phyloP scores from a whole-genome alignment of 2,888 invertebrate species.

The Suillia variegata region DNA sequence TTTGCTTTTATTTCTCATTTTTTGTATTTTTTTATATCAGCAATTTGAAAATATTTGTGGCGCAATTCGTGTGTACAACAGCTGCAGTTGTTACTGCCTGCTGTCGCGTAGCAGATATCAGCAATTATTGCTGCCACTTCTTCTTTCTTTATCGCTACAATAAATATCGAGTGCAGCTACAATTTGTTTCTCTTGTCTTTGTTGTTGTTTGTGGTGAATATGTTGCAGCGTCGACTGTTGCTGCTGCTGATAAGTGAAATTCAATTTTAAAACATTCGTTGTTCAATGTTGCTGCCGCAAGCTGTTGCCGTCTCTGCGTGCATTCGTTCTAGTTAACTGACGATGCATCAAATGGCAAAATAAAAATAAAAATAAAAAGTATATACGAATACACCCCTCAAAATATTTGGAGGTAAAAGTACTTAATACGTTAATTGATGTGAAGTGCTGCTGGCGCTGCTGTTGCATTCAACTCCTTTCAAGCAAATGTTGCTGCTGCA shows the following conservation, averaged over 20 bases:
- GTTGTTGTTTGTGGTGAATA: too few species aligned
- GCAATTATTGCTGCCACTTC: neutral
- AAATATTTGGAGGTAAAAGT: neutral
- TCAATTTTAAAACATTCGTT: neutral
- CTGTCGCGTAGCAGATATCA: neutral
- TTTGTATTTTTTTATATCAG: neutral
- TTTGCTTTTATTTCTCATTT: neutral
- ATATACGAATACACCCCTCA: neutral
- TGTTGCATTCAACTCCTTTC: neutral
- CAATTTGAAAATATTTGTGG: neutral
- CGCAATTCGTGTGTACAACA: too few species aligned
- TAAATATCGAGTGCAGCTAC: constrained; percentile 1
- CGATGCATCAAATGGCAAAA: neutral
- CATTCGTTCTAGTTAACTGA: neutral
- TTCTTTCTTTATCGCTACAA: neutral
- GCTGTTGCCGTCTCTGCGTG: neutral
- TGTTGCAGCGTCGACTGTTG: too few species aligned
- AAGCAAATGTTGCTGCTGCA: neutral
- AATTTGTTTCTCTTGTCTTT: neutral
- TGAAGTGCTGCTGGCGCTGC: too few species aligned
- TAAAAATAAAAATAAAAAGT: neutral
- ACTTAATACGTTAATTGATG: neutral
- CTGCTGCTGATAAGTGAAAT: neutral
- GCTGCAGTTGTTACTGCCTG: neutral
- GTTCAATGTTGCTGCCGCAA: neutral